Percentiles rank a stretch among this genome's conserved stretches.
Evolutionary conservation across 2,113 vertebrate species (phyloP).

Genomic region (Mohoua ochrocephala): DNA sequence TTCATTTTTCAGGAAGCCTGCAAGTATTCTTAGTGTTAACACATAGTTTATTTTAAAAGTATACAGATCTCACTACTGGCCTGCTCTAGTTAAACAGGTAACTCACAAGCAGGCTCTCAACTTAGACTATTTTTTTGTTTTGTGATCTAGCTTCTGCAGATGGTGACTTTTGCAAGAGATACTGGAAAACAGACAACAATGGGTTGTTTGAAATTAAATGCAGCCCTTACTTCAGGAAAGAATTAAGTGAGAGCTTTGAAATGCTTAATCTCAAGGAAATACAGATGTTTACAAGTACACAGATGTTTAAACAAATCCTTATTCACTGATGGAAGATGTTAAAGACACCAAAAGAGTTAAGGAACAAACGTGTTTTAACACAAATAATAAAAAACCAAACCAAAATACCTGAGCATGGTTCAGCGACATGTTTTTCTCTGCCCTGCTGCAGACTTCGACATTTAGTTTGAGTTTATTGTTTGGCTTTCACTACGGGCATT

Average conservation of each 20-base stretch:
- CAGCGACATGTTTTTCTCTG: not conserved
- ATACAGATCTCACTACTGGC: not conserved
- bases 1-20: not conserved
- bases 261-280: not conserved
- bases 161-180: not conserved
- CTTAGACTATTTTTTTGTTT: not conserved
- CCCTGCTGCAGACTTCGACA: not conserved
- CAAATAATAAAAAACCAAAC: not conserved
- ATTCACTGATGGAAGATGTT: not conserved
- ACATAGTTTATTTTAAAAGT: not conserved
- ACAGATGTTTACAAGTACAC: not conserved
- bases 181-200: not conserved
- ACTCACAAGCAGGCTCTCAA: not conserved
- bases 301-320: conserved; percentile 13
- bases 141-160: not conserved
- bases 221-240: not conserved
- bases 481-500: not conserved
- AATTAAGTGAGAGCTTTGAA: not conserved
- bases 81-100: not conserved
- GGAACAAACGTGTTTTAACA: not conserved
- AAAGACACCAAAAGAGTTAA: not conserved
- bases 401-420: not conserved
- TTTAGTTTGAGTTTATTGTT: not conserved
- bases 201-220: not conserved
- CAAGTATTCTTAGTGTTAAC: not conserved